These are phyloP conservation scores for Leptoclinus maculatus DNA, from an alignment of 2,797 vertebrate species.

Conservation along the genomic window DNA sequence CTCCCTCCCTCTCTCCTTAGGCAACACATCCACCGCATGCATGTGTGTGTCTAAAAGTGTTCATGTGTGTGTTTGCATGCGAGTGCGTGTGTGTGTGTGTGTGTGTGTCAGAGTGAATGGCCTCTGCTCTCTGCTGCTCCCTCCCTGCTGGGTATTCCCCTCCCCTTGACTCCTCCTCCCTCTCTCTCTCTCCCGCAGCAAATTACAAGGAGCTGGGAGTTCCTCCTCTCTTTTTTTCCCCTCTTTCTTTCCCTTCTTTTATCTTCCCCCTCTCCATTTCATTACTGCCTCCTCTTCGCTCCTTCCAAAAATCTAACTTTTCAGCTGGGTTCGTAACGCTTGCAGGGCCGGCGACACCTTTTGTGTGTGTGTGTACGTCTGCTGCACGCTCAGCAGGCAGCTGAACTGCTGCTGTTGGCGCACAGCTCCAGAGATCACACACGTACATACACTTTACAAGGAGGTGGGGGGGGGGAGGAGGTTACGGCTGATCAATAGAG, in stretches of 20 bases:
- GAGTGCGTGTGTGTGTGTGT: conserved; percentile 35
- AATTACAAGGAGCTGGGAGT: conserved; percentile 80
- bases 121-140: conserved; percentile 75
- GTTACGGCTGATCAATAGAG: conserved; percentile 76
- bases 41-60: conserved; percentile 64
- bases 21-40: conserved; percentile 66
- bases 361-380: conserved; percentile 38
- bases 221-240: conserved; percentile 55
- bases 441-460: conserved; percentile 62
- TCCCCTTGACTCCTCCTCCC: conserved; percentile 79
- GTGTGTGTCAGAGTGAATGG: conserved; percentile 75
- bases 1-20: conserved; percentile 56
- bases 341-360: conserved; percentile 23
- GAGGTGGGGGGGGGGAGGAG: not conserved
- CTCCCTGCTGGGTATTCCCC: conserved; percentile 79
- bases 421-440: conserved; percentile 72
- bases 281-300: not conserved
- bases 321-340: not conserved
- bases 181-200: conserved; percentile 72
- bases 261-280: conserved; percentile 7
- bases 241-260: conserved; percentile 34
- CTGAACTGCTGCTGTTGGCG: conserved; percentile 57
- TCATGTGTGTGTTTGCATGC: conserved; percentile 59
- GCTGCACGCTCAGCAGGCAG: conserved; percentile 56
- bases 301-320: conserved; percentile 28